Percentiles rank a stretch among this genome's conserved stretches.
phyloP scores from a whole-genome alignment of 1,140 invertebrate species.

The Notospermus geniculatus region DNA sequence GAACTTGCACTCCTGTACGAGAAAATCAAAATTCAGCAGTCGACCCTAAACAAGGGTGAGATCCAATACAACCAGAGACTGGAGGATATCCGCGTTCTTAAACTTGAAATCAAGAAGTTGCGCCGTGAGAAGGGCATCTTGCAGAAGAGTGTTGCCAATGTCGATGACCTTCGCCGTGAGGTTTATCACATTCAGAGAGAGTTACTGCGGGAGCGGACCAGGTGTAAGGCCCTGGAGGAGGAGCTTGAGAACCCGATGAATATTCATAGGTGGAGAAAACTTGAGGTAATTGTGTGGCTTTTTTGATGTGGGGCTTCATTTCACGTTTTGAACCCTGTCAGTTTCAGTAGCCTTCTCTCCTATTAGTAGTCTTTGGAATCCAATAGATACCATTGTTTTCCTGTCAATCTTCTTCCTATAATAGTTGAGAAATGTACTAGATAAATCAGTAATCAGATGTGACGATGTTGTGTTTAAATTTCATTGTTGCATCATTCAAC shows the following conservation, averaged over 20 bases:
- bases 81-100: slow-evolving; percentile 74
- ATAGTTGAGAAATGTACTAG: too few species aligned
- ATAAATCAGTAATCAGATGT: too few species aligned
- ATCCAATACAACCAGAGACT: slow-evolving; percentile 68
- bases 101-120: slow-evolving; percentile 73
- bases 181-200: slow-evolving; percentile 74
- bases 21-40: slow-evolving; percentile 71
- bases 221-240: slow-evolving; percentile 74
- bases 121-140: slow-evolving; percentile 53
- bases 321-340: too few species aligned
- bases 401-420: too few species aligned
- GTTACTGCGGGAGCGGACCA: slow-evolving; percentile 69
- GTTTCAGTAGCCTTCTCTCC: too few species aligned
- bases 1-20: slow-evolving; percentile 71
- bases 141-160: slow-evolving; percentile 55
- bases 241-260: slow-evolving; percentile 80
- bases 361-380: too few species aligned
- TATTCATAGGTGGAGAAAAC: slow-evolving; percentile 74
- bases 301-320: too few species aligned
- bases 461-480: too few species aligned
- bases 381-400: too few species aligned
- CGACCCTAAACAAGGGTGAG: slow-evolving; percentile 70
- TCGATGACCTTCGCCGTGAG: slow-evolving; percentile 63
- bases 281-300: slow-evolving; percentile 59
- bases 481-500: too few species aligned